Percentiles rank a stretch among this genome's conserved stretches.
These are phyloP conservation scores for Apis dorsata DNA, from an alignment of 1,140 invertebrate genomes.

Conservation along the genomic window DNA sequence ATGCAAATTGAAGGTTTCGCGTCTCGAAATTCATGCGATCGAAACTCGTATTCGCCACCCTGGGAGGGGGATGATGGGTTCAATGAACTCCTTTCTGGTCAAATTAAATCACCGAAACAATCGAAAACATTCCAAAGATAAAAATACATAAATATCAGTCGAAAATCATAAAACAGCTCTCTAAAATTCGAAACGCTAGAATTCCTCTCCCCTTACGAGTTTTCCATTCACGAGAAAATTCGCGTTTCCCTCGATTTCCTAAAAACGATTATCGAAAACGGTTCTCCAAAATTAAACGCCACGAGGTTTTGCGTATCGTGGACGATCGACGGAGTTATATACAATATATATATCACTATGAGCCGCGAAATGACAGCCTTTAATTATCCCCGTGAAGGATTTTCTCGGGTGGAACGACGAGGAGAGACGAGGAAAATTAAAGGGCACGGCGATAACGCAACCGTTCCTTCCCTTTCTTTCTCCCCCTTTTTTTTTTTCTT, in stretches of 20 bases:
- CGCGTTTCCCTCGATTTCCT: not conserved
- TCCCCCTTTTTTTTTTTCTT: not conserved
- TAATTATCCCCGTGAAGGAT: constrained; percentile 33
- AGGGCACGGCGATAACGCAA: constrained; percentile 29
- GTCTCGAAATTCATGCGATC: constrained; percentile 7
- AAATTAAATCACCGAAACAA: not conserved
- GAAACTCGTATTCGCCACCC: not conserved
- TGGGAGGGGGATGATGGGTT: not conserved
- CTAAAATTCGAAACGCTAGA: too few species aligned
- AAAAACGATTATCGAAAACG: constrained; percentile 10
- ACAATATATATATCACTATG: too few species aligned
- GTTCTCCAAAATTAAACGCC: constrained; percentile 4
- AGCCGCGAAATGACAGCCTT: not conserved
- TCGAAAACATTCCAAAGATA: not conserved
- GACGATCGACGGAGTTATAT: not conserved
- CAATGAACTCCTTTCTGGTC: not conserved
- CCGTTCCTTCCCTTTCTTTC: constrained; percentile 5
- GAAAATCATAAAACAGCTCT: too few species aligned
- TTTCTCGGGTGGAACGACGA: constrained; percentile 27
- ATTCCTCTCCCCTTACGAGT: too few species aligned
- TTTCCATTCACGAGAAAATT: not conserved
- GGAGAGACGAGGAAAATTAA: constrained; percentile 32
- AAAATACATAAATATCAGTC: not conserved
- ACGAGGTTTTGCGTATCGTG: not conserved
- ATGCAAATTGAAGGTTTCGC: constrained; percentile 12